Evolutionary conservation across 2,888 invertebrate genomes (phyloP).

Genomic region (Eustalomyia histrio): DNA sequence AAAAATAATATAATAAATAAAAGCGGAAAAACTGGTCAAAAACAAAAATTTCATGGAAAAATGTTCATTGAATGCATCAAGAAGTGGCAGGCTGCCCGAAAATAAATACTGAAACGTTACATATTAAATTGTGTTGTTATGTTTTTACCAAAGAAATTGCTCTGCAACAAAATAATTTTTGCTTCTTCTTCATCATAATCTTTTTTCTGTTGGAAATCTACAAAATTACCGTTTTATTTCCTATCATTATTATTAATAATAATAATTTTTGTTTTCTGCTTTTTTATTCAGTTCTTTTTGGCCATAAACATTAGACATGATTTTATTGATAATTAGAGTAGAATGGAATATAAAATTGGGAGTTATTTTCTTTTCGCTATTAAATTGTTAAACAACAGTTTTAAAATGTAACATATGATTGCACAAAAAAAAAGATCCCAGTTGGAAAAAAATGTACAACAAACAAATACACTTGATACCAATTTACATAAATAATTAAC

Average conservation of each 20-base stretch:
- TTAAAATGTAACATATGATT: neutral
- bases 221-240: neutral
- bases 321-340: conserved; percentile 65
- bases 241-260: neutral
- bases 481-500: too few relatives aligned
- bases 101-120: neutral
- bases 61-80: neutral
- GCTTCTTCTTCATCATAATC: neutral
- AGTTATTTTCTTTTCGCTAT: neutral
- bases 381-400: neutral
- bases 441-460: neutral
- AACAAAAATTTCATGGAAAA: neutral
- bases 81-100: neutral
- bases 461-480: too few relatives aligned
- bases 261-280: neutral
- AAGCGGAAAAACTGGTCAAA: conserved; percentile 60
- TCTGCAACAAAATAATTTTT: neutral
- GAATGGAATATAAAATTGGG: conserved; percentile 26
- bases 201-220: neutral
- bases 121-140: neutral
- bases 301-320: conserved; percentile 62
- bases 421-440: neutral
- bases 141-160: neutral
- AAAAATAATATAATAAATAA: neutral
- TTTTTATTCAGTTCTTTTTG: conserved; percentile 7